Percentiles rank a stretch among this genome's conserved stretches.
Evolutionary conservation across 2,888 invertebrate species (phyloP).

Genomic region (Trissoscelio sp.): DNA sequence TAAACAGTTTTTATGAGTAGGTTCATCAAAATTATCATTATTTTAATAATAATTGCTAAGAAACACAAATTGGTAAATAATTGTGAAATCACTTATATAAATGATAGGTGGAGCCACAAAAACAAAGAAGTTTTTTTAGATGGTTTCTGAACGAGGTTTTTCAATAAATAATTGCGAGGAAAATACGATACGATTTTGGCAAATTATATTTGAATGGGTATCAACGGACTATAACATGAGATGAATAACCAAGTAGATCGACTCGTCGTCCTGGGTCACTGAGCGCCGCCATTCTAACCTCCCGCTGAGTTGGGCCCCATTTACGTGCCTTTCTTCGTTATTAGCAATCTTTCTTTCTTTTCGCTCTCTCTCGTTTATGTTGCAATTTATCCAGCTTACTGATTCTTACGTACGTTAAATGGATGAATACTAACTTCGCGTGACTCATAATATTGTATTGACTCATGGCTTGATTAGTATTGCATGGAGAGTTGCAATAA

Average conservation of each 20-base stretch:
- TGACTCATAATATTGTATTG: constrained; percentile 53
- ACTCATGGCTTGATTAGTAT: constrained; percentile 45
- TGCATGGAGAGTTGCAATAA: constrained; percentile 33
- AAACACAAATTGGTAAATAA: too few species aligned
- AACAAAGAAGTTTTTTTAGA: too few species aligned
- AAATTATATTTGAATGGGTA: constrained; percentile 75
- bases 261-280: constrained; percentile 71
- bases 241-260: constrained; percentile 78
- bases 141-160: too few species aligned
- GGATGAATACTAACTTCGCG: constrained; percentile 51
- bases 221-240: constrained; percentile 74
- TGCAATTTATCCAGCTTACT: constrained; percentile 58
- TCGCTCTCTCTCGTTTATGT: constrained; percentile 52
- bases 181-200: constrained; percentile 68
- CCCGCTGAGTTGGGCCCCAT: constrained; percentile 71
- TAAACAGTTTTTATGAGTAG: too few species aligned
- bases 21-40: too few species aligned
- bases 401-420: constrained; percentile 50
- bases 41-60: too few species aligned
- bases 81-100: too few species aligned
- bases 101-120: too few species aligned
- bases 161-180: too few species aligned
- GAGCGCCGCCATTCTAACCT: constrained; percentile 64
- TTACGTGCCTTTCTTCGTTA: constrained; percentile 71
- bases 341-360: constrained; percentile 68